These are phyloP conservation scores for Clytia hemisphaerica DNA, from an alignment of 30 jellyfish, hydroid and myxozoan species.

Conservation along the genomic window DNA sequence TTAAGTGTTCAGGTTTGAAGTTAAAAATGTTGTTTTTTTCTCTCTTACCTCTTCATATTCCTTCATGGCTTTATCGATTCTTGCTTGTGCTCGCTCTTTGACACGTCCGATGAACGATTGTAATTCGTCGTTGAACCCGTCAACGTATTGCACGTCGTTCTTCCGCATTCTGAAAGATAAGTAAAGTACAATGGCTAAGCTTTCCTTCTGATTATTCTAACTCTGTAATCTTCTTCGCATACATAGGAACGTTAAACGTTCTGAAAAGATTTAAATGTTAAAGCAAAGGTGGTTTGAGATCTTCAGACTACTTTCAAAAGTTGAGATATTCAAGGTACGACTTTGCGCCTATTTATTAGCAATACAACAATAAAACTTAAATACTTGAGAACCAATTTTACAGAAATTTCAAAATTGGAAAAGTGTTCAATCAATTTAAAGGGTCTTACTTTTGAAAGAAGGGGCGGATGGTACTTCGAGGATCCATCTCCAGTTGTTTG, in stretches of 20 bases:
- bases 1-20: background rate
- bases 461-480: conserved; percentile 65
- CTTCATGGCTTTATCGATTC: conserved; percentile 91
- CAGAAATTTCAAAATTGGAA: background rate
- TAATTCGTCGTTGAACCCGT: conserved; percentile 73
- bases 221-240: background rate
- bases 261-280: too few species aligned
- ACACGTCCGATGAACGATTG: conserved; percentile 64
- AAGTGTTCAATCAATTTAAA: background rate
- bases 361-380: too few species aligned
- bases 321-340: too few species aligned
- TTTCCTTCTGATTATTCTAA: background rate
- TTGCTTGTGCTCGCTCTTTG: conserved; percentile 87
- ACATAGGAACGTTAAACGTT: too few species aligned
- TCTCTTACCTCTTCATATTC: conserved; percentile 91
- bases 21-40: background rate
- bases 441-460: conserved; percentile 81
- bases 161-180: conserved; percentile 62
- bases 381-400: background rate
- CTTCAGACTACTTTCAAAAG: background rate
- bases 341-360: too few species aligned
- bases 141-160: conserved; percentile 52
- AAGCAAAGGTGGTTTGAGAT: background rate
- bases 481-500: conserved; percentile 77
- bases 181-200: background rate